A percentile compares a stretch with the other conserved stretches of the same genome.
Conservation (phyloP, 2,113 vertebrate genomes). For the Holacanthus passer region DNA sequence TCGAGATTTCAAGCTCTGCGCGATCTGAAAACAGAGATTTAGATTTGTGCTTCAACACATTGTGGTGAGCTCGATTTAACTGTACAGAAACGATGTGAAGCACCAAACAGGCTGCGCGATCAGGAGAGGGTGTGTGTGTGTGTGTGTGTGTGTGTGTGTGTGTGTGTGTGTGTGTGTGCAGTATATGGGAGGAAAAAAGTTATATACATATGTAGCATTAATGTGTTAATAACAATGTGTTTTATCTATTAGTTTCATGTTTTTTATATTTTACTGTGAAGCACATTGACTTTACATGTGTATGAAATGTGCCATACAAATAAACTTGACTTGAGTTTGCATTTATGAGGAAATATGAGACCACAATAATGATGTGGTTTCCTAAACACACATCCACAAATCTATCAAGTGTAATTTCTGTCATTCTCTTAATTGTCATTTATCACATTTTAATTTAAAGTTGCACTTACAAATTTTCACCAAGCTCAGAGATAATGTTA, state of each 20-base stretch:
- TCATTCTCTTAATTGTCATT: background rate
- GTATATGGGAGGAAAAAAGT: no score
- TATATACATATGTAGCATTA: no score
- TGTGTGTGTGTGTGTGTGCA: no score
- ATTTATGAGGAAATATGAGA: background rate
- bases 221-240: no score
- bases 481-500: background rate
- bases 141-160: no score
- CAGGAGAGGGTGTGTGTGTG: background rate
- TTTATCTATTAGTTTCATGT: no score
- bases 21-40: slow-evolving; percentile 1
- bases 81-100: background rate
- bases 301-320: no score
- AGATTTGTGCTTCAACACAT: slow-evolving; percentile 3
- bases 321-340: no score
- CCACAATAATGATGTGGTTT: background rate
- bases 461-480: background rate
- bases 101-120: background rate
- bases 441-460: background rate
- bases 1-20: slow-evolving; percentile 30
- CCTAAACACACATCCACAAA: background rate
- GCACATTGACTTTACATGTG: no score
- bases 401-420: background rate
- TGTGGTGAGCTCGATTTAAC: background rate
- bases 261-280: no score